phyloP scores from a whole-genome alignment of 2,888 invertebrate genomes.

The Apodemia hepburni region DNA sequence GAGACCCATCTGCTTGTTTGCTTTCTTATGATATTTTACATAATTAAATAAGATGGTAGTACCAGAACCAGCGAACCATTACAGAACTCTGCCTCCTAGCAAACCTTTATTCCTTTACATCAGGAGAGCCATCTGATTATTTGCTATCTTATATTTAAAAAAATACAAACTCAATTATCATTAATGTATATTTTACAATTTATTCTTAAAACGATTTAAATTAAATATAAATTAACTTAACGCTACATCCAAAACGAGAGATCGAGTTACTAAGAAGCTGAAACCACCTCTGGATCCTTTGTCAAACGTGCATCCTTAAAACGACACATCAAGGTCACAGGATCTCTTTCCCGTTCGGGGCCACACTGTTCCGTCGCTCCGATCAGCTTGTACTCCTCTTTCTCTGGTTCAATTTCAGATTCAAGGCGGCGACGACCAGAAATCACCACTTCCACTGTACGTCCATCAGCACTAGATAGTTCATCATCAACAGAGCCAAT shows the following conservation, averaged over 20 bases:
- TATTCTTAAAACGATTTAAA: conserved; percentile 23
- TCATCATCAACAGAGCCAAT: conserved; percentile 59
- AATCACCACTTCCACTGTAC: conserved; percentile 60
- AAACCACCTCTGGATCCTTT: conserved; percentile 47
- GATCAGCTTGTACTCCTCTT: conserved; percentile 76
- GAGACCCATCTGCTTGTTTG: too few relatives aligned
- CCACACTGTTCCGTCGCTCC: conserved; percentile 88
- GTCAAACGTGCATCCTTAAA: conserved; percentile 30
- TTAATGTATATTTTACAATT: conserved; percentile 23
- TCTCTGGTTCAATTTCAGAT: conserved; percentile 39
- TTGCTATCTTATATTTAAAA: too few relatives aligned
- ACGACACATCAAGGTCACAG: conserved; percentile 82
- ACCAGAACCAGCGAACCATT: too few relatives aligned
- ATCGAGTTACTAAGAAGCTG: conserved; percentile 46
- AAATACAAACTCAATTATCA: conserved; percentile 18
- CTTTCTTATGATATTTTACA: too few relatives aligned
- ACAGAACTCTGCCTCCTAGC: too few relatives aligned
- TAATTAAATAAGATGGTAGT: too few relatives aligned
- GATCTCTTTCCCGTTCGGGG: conserved; percentile 84
- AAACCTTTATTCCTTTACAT: too few relatives aligned
- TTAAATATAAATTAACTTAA: conserved; percentile 47
- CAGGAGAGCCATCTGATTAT: too few relatives aligned
- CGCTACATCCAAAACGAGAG: conserved; percentile 36
- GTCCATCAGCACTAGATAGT: conserved; percentile 45
- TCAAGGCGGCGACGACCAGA: conserved; percentile 51